Base-by-base conservation (phyloP, 2,113 vertebrate species). In the Plestiodon gilberti region DNA sequence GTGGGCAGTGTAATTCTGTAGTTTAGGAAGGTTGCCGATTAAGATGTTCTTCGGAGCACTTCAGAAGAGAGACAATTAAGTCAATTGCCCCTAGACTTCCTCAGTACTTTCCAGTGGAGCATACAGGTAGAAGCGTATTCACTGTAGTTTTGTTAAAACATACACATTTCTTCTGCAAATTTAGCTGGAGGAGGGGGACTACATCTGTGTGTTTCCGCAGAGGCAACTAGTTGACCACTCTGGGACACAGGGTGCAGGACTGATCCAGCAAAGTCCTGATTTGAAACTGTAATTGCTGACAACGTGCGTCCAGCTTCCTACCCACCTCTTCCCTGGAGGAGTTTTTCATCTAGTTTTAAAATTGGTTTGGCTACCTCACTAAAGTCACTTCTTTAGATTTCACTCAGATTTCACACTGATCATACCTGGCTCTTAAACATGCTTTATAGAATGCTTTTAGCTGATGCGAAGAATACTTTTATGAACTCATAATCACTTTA, bases 21-120 rank as follows among this genome's bases (percentile, higher is more conserved):
- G 78, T 30, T 74, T 76, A 86, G 82, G 73, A 90, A 52, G 89
- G 40, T 38, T 84, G 74, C 43, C 89, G 90, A 83, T 70, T 89
- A 9, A 89, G 90, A 84, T 15, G 14, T 48, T 91, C 77, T 92
- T 88, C 55, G 76, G 48, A 65, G 35, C 25, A 48, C 22, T 61
- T 57, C 30, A 90, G 61, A 81, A 43, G 2, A 35, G 22, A 35
- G 33, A 20, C 1, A 65, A 30, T 65, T 6, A 38, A 79, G 35
- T 67, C 23, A 64, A 18, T 38, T 64, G 11, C 55, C 28, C 11
- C 38, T 43, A 6, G 25, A 64, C 28, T 64, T 48, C 20, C 43
- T 82, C 40, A 52, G 10, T 67, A 52, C 65, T 11, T 23, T 30
- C 22, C 55, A 82, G 35, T 10, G 28, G 10, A 14, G 43, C 43